These are phyloP conservation scores for Sialis lutaria DNA, from an alignment of 2,888 invertebrate species.

Conservation along the genomic window DNA sequence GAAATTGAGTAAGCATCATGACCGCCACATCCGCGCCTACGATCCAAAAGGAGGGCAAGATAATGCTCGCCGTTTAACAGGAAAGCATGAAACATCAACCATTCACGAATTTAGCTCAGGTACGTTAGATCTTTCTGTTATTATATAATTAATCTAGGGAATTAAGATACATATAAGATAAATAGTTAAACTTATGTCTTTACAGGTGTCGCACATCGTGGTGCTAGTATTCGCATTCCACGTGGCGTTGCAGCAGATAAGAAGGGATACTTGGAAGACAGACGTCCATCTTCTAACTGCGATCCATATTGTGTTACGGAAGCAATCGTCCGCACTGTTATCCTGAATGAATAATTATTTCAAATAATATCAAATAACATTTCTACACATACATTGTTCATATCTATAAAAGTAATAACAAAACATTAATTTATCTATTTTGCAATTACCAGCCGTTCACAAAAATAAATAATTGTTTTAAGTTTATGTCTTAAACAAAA, in stretches of 20 bases:
- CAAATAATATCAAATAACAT: not conserved
- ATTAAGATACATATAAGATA: no score
- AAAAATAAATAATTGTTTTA: no score
- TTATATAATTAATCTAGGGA: no score
- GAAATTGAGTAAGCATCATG: constrained; percentile 79
- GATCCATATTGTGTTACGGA: constrained; percentile 79
- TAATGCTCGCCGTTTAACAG: constrained; percentile 89
- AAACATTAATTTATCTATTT: no score
- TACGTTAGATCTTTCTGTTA: constrained; percentile 17
- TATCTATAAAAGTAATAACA: no score
- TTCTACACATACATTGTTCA: not conserved
- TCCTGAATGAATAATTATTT: constrained; percentile 53
- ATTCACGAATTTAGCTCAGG: constrained; percentile 93
- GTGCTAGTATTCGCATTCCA: constrained; percentile 88
- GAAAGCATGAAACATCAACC: constrained; percentile 89
- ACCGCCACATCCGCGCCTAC: constrained; percentile 88
- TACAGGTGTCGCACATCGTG: constrained; percentile 80
- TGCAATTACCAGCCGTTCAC: no score
- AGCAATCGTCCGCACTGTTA: constrained; percentile 71
- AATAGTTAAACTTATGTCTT: not conserved
- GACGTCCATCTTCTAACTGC: constrained; percentile 84
- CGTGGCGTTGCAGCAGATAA: constrained; percentile 78
- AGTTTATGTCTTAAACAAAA: no score
- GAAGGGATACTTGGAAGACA: constrained; percentile 90
- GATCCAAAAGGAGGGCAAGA: constrained; percentile 93